Conservation (phyloP, 1,140 invertebrate genomes). For the Geopemphigus sp. region DNA sequence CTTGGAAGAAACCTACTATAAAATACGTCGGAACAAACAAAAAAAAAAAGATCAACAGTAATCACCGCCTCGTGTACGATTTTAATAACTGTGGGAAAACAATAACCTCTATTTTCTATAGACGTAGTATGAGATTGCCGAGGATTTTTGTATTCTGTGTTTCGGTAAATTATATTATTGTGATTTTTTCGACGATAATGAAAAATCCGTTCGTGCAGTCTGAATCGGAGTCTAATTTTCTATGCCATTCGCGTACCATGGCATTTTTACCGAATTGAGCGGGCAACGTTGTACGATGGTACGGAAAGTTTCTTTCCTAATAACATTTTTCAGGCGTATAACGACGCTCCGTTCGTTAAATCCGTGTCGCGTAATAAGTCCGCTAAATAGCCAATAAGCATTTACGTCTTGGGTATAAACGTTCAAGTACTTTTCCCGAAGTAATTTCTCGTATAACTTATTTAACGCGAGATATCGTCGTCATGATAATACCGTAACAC, state of each 20-base stretch:
- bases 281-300: too few species aligned
- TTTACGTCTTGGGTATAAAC: background rate
- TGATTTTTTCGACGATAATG: background rate
- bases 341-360: background rate
- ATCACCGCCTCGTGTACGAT: slow-evolving; percentile 37
- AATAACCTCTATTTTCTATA: slow-evolving; percentile 28
- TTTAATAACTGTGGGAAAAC: slow-evolving; percentile 46
- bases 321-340: too few species aligned
- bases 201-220: background rate
- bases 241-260: background rate
- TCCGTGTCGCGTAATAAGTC: background rate
- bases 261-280: too few species aligned
- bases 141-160: background rate
- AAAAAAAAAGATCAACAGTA: slow-evolving; percentile 45
- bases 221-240: slow-evolving; percentile 17
- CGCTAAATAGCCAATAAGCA: background rate
- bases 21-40: background rate
- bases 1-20: slow-evolving; percentile 32
- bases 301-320: background rate
- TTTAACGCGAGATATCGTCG: background rate
- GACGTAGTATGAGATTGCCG: background rate
- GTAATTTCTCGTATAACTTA: background rate
- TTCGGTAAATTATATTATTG: background rate
- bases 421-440: background rate
- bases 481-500: too few species aligned